Conservation (phyloP, 2,888 invertebrate species). For the Drosophila aldrichi region DNA sequence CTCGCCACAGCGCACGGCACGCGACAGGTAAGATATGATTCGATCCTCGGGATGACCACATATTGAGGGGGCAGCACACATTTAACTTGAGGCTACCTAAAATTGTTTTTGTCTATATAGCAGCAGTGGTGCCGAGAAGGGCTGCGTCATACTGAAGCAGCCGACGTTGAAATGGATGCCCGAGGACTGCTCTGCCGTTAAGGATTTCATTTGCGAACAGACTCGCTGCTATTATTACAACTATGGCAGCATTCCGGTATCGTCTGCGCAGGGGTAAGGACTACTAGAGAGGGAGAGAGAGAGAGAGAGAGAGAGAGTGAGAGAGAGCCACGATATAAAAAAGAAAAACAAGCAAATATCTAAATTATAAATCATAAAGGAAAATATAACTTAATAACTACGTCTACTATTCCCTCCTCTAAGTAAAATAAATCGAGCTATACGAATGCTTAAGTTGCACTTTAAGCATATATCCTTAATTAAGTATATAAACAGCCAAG, state of each 20-base stretch:
- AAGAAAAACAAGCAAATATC: conserved; percentile 28
- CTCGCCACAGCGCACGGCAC: conserved; percentile 91
- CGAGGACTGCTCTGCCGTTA: conserved; percentile 92
- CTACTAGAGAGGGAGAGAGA: conserved; percentile 60
- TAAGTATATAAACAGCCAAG: conserved; percentile 41
- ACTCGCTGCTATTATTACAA: conserved; percentile 96
- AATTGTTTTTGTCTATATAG: conserved; percentile 83
- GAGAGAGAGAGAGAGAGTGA: conserved; percentile 17
- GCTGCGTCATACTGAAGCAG: conserved; percentile 92
- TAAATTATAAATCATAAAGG: conserved; percentile 40
- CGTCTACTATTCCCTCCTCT: conserved; percentile 16
- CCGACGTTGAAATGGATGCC: conserved; percentile 93
- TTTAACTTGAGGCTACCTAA: conserved; percentile 24
- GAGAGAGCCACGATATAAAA: conserved; percentile 49
- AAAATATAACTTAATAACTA: conserved; percentile 41
- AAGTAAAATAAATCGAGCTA: conserved; percentile 56
- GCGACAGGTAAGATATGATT: conserved; percentile 86
- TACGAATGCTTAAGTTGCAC: conserved; percentile 58
- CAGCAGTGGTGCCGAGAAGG: conserved; percentile 88
- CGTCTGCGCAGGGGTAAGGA: conserved; percentile 96
- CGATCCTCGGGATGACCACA: neutral
- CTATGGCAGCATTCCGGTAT: conserved; percentile 95
- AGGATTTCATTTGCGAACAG: conserved; percentile 96
- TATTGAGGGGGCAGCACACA: neutral
- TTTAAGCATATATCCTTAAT: conserved; percentile 70